Conservation (phyloP, 2,797 vertebrate genomes). For the Paedocypris micromegethes region DNA sequence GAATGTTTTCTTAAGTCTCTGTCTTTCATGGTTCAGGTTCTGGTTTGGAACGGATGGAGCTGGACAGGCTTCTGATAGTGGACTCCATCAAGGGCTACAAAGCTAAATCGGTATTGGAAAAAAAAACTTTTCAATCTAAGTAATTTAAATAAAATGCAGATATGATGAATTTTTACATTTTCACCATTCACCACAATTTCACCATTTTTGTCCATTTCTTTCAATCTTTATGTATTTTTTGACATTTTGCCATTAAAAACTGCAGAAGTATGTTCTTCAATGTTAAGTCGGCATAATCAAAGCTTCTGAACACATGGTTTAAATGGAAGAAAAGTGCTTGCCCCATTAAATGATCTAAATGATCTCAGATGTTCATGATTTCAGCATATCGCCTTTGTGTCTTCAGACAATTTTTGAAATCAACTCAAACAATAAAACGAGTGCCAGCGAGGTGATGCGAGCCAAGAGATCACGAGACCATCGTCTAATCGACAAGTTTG, state of each 20-base stretch:
- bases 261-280: too few species aligned
- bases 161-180: too few species aligned
- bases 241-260: too few species aligned
- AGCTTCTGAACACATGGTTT: too few species aligned
- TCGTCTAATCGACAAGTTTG: constrained; percentile 75
- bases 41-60: constrained; percentile 75
- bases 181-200: too few species aligned
- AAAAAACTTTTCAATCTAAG: too few species aligned
- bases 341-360: background rate
- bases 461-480: constrained; percentile 77
- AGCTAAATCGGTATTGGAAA: constrained; percentile 73
- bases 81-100: constrained; percentile 86
- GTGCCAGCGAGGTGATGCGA: constrained; percentile 83
- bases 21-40: constrained; percentile 62
- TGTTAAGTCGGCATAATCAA: too few species aligned
- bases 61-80: constrained; percentile 82
- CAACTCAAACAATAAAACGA: constrained; percentile 79
- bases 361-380: background rate
- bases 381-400: background rate
- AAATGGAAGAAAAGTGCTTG: too few species aligned
- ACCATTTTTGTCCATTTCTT: too few species aligned
- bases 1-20: background rate
- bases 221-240: too few species aligned
- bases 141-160: too few species aligned
- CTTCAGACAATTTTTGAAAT: constrained; percentile 95